Evolutionary conservation across 2,113 vertebrate genomes (phyloP).

Genomic region (Chinchilla lanigera): DNA sequence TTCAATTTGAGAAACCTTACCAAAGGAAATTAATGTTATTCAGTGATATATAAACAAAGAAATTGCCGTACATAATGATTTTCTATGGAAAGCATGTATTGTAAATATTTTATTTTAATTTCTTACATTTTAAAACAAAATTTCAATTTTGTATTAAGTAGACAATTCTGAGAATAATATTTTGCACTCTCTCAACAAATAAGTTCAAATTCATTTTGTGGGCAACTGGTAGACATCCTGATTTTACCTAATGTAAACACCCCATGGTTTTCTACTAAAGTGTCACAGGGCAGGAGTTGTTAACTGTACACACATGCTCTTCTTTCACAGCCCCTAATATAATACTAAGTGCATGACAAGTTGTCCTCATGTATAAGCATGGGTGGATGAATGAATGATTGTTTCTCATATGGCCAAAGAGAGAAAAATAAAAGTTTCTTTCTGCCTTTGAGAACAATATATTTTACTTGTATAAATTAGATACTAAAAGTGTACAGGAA

Average conservation of each 20-base stretch:
- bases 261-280: not conserved
- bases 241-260: not conserved
- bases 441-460: not conserved
- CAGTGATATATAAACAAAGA: not conserved
- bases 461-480: not conserved
- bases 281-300: not conserved
- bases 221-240: not conserved
- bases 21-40: not conserved
- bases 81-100: not conserved
- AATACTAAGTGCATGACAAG: not conserved
- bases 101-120: not conserved
- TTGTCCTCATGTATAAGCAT: not conserved
- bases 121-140: not conserved
- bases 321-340: fast-evolving
- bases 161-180: not conserved
- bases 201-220: not conserved
- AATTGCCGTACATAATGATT: not conserved
- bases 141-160: not conserved
- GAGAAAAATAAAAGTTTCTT: not conserved
- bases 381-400: not conserved
- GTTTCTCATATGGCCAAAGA: not conserved
- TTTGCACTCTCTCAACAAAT: not conserved
- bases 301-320: not conserved
- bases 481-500: not conserved
- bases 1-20: not conserved